Base-by-base conservation (phyloP, 1,140 invertebrate species). In the Drosophila orosa region DNA sequence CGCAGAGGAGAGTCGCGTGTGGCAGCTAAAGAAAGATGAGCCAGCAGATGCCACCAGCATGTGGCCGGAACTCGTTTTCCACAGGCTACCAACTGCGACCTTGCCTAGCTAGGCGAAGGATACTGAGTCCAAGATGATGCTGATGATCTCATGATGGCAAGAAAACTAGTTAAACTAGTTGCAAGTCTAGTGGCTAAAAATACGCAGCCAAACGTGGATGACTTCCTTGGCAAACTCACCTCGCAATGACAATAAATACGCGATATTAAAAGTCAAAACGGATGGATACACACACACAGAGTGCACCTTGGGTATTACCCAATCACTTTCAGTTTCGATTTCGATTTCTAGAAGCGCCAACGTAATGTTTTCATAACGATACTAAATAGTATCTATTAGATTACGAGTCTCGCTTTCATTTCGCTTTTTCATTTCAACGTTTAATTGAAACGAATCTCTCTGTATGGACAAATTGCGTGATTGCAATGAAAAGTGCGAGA, bases 111-210 rank as follows among this genome's bases (percentile, higher is more conserved):
- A 56, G 50, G 50, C 68, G 62, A 87, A 86, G 82, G 83, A 86
- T 86, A 65, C 60, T 35, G 35, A 48, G 35, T 33, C 8, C 19
- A n/a, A n/a, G n/a, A n/a, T n/a, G 78, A 86, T 86, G 77, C 59
- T 45, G 35, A 59, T 42, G 40, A 63, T 47, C 27, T 54, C 33
- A 54, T 33, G 31, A 17, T 42, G 27, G 33, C 15, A 10, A 9
- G 27, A 27, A 84, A 87, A 86, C 82, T 45, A 82, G 82, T 86
- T 59, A 68, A 87, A 86, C 82, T 67, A 83, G 82, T 87, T 78
- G 40, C 9, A 24, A 56, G 42, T 71, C 42, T 58, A 45, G 37
- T 54, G 15, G 50, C 78, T 86, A 87, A 78, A 86, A 86, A 86
- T 86, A 85, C 67, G 72, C 83, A 55, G 47, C 72, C 40, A 66